Percentiles rank a stretch among this genome's conserved stretches.
phyloP scores from a whole-genome alignment of 2,888 invertebrate genomes.

The Eucera pruinosa region DNA sequence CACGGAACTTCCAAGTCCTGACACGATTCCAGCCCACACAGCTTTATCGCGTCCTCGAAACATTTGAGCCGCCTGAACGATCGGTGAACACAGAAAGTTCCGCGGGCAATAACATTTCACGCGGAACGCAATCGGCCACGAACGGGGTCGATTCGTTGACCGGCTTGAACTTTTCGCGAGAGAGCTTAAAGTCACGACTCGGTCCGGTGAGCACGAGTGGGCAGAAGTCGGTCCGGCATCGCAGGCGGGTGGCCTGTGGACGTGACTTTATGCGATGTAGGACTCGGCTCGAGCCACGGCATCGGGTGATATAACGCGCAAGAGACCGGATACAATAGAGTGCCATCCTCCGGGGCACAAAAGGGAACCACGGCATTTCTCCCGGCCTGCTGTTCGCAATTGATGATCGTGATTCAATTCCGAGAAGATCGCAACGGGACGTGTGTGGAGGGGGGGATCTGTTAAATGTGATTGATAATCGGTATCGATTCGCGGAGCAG shows the following conservation, averaged over 20 bases:
- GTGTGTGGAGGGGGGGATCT: constrained; percentile 7
- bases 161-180: constrained; percentile 66
- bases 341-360: constrained; percentile 61
- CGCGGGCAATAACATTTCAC: constrained; percentile 35
- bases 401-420: constrained; percentile 49
- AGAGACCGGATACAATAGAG: constrained; percentile 69
- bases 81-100: too few species aligned
- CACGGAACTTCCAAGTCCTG: too few species aligned
- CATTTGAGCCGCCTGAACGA: too few species aligned
- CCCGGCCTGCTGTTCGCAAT: constrained; percentile 22
- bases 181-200: constrained; percentile 67
- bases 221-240: constrained; percentile 61
- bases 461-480: constrained; percentile 31
- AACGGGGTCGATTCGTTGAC: constrained; percentile 54
- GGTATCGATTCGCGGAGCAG: constrained; percentile 1
- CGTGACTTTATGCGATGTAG: constrained; percentile 75
- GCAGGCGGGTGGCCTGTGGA: constrained; percentile 64
- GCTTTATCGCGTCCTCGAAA: too few species aligned
- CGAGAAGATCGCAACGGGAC: constrained; percentile 26
- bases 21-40: too few species aligned
- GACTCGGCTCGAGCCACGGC: constrained; percentile 35
- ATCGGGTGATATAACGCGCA: constrained; percentile 70
- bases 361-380: constrained; percentile 43
- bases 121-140: constrained; percentile 32
- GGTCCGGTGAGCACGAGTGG: constrained; percentile 74